Base-by-base conservation (phyloP, 2,797 vertebrate genomes). In the Sebastes taczanowskii region DNA sequence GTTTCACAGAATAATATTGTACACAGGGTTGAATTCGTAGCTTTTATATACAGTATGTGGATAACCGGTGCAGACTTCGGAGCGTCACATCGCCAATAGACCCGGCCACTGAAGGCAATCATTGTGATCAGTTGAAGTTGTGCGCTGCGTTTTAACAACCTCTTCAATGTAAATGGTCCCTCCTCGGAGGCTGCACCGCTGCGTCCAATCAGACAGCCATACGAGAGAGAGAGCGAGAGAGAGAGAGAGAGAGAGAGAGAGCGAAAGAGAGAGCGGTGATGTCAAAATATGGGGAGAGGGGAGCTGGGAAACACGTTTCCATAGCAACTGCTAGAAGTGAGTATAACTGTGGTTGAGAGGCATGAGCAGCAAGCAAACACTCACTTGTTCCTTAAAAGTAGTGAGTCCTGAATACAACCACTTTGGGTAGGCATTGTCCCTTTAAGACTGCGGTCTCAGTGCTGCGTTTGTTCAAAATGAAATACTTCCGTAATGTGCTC, bases 351-450 rank as follows among this genome's bases (percentile, higher is more conserved):
- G 93, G 91, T 91, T 90, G 90, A 94, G 90, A 94, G 89, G 88
- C 95, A 93, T 94, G 95, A 95, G 92, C 89, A 77, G 95, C 94
- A 96, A 94, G 90, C 94, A 95, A 95, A 95, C 93, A 76, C 89
- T 88, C 72, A 63, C 87, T 89, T 88, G 84, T 90, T 90, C 72
- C 80, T 88, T 83, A 90, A 91, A 91, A 91, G 89, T 84, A 85
- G 64, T n/a, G 84, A 79, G 78, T 72, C 85, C 75, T 84, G 79
- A 85, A 90, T 84, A 60, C 72, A 67, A 81, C 83, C 74, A 79
- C 49, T 80, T 77, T 72, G 76, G 77, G 46, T 64, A 18, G 74
- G 22, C 55, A 55, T 74, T 75, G 62, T 83, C 62, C 22, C n/a
- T 59, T 75, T 30, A 42, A 74, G 42, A 38, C 61, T 14, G 18